Conservation (phyloP, 2,797 vertebrate species). For the Dryobates pubescens region DNA sequence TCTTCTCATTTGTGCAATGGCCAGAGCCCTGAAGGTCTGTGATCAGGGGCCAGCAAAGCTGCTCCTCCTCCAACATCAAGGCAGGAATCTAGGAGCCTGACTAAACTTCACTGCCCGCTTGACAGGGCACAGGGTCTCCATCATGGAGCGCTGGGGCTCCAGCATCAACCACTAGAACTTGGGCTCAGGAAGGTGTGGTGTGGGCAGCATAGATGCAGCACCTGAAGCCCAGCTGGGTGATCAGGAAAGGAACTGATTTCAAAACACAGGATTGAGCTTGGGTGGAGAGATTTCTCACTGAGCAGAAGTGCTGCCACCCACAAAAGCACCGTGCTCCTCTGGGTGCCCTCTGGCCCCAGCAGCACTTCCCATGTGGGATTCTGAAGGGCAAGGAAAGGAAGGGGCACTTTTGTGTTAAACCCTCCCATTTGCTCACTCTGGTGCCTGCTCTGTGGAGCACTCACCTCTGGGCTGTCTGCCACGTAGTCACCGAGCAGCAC, state of each 20-base stretch:
- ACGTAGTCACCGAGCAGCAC: background rate
- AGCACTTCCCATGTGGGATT: background rate
- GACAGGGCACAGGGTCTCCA: background rate
- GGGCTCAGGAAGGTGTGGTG: background rate
- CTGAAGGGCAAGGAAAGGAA: background rate
- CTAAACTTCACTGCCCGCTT: background rate
- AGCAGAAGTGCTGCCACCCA: background rate
- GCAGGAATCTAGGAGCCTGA: background rate
- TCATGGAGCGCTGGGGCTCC: background rate
- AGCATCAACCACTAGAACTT: rapidly evolving
- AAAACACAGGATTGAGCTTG: background rate
- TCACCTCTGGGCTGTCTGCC: background rate
- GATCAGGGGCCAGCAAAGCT: background rate
- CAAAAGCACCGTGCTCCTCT: background rate
- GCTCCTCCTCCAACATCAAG: background rate
- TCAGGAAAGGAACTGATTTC: background rate
- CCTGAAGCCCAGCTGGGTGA: background rate
- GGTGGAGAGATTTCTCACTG: background rate
- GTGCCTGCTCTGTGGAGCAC: background rate
- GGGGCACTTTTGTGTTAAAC: background rate
- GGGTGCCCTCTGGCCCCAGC: background rate
- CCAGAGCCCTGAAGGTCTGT: background rate
- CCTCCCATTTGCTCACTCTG: background rate
- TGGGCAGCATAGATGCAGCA: background rate
- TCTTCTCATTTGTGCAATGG: background rate